Base-by-base conservation (phyloP, 2,797 vertebrate species). In the Pithecia hirsuta region DNA sequence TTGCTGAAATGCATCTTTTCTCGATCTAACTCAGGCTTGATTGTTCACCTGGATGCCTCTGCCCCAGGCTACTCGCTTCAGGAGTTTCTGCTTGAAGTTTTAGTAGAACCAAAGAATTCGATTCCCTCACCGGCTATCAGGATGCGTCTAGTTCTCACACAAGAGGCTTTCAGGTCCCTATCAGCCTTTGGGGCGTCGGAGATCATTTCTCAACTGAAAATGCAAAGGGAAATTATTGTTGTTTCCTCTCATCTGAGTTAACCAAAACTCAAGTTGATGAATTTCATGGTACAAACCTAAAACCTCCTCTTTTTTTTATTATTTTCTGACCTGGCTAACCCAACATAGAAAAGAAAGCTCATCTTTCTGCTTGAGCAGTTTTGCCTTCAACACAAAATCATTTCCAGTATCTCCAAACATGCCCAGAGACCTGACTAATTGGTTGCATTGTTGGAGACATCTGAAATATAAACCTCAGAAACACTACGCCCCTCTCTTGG, bases 391-490 rank as follows among this genome's bases (percentile, higher is more conserved):
- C 39, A 39, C 20, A 85, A 76, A 96, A 93, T 90, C 78, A 48
- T 85, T 90, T 70, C 91, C 74, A 80, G 50, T 64, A 55, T 75
- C 76, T 96, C 80, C 84, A 22, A 50, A 75, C 41, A 2, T 92
- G 81, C 91, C 89, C 1, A 1, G 81, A 79, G 57, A 95, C 19
- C 78, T 94, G 87, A 93, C 81, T 88, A 36, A 96, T 10, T 79
- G 91, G 28, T 82, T 96, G 33, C 44, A 14, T 50, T 87, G 33
- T 50, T 87, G 33, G 83, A 89, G 67, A 89, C 64, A 50, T 61
- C 93, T 76, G 41, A 96, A 95, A 83, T 67, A 88, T 4, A 96
- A 97, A 88, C 74, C 92, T 88, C 52, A 88, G 72, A 82, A 96
- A 90, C 50, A 75, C 80, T 92, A 55, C 20, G 0, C 72, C 76